Base-by-base conservation (phyloP, 2,113 vertebrate genomes). In the Stigmatopora argus region DNA sequence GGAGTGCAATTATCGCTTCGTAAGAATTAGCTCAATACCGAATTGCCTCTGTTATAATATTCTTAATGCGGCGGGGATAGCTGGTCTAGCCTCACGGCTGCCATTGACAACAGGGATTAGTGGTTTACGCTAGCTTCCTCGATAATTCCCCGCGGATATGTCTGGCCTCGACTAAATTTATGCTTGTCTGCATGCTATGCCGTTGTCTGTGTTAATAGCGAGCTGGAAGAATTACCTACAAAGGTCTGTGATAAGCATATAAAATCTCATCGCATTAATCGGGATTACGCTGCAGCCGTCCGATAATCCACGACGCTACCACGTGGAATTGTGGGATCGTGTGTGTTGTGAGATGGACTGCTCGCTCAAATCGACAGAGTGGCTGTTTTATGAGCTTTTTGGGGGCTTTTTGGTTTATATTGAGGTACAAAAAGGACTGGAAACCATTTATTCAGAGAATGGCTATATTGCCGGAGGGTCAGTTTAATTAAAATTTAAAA, bases 361-460 rank as follows among this genome's bases (percentile, higher is more conserved):
- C 44, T 19, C 78, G 75, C 75, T 71, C 55, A 70, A 76, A 75
- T 75, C 75, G 79, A 75, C 72, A 41, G 59, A 82, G 74, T 72
- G 78, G 68, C 63, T 73, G 58, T 69, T 80, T 74, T 77, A 31
- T 71, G 80, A 86, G 84, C 79, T 63, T 19, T 65, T 70, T n/a
- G n/a, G n/a, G 41, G 70, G 79, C 83, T 83, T 82, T 68, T 71
- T 79, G 79, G 73, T 84, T 82, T 73, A 70, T 63, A 48, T 56
- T 47, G 66, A 17, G 78, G 73, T 71, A 71, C 73, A 63, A 64
- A 81, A 73, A 79, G 74, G 78, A 65, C 72, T 82, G 72, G 78
- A 82, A 78, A 77, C 52, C 21, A 19, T 52, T 52, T 19, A 21
- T 23, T 53, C 51, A 5, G 13, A 53, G 49, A 6, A 8, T n/a